These are phyloP conservation scores for Flexamia atlantica DNA, from an alignment of 2,888 invertebrate species.

Conservation along the genomic window DNA sequence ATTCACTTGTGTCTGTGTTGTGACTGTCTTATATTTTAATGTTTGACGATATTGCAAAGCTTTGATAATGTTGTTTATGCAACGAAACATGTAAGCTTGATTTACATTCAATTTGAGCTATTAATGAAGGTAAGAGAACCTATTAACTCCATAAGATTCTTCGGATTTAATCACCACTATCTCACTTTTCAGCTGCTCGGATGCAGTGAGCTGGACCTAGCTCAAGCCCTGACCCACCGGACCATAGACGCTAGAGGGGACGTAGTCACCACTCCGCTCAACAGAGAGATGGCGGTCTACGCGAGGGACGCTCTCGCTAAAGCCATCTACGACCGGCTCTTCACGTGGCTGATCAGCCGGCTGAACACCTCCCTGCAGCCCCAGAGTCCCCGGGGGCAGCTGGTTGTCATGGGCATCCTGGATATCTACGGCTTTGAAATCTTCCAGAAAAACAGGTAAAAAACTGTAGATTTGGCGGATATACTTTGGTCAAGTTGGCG, in stretches of 20 bases:
- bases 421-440: constrained; percentile 98
- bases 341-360: constrained; percentile 92
- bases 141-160: too few species aligned
- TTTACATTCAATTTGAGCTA: too few species aligned
- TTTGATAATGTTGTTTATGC: too few species aligned
- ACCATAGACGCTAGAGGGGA: constrained; percentile 93
- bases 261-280: constrained; percentile 88
- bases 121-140: too few species aligned
- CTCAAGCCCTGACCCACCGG: constrained; percentile 87
- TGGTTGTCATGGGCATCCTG: constrained; percentile 90
- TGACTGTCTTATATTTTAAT: too few species aligned
- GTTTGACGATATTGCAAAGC: too few species aligned
- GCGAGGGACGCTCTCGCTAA: constrained; percentile 95
- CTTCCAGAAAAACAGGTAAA: constrained; percentile 90
- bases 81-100: too few species aligned
- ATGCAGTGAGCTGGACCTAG: constrained; percentile 81
- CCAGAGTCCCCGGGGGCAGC: constrained; percentile 77
- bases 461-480: too few species aligned
- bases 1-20: too few species aligned
- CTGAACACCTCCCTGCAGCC: constrained; percentile 87
- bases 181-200: constrained; percentile 85
- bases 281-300: constrained; percentile 88
- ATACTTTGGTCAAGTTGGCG: too few species aligned
- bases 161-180: too few species aligned
- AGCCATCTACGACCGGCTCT: constrained; percentile 93